Percentiles rank a stretch among this genome's conserved stretches.
These are phyloP conservation scores for Melanogrammus aeglefinus DNA, from an alignment of 2,797 vertebrate genomes.

Conservation along the genomic window DNA sequence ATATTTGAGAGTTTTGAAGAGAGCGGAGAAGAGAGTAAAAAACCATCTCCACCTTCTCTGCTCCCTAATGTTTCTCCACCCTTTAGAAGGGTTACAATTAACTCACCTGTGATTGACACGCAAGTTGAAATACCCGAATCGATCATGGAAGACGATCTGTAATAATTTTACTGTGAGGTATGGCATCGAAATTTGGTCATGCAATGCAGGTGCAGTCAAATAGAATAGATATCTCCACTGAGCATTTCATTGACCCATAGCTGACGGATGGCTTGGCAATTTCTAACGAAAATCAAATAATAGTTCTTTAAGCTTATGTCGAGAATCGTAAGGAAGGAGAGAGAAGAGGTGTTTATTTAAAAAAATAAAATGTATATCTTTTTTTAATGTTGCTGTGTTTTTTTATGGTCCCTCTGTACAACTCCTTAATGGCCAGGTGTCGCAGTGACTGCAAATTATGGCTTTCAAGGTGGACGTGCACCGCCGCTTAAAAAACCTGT, in stretches of 20 bases:
- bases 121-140: not conserved
- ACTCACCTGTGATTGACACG: not conserved
- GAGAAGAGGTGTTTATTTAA: not conserved
- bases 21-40: too few species aligned
- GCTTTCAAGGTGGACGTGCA: not conserved
- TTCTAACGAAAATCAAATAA: not conserved
- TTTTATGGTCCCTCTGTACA: not conserved
- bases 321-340: not conserved
- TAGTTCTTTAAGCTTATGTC: not conserved
- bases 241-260: not conserved
- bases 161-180: not conserved
- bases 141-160: not conserved
- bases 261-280: not conserved
- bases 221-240: not conserved
- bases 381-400: not conserved
- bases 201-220: not conserved
- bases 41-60: too few species aligned
- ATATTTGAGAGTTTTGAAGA: too few species aligned
- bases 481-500: conserved; percentile 48
- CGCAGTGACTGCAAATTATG: not conserved
- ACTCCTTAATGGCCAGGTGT: not conserved
- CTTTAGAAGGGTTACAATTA: not conserved
- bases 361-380: not conserved
- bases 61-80: too few species aligned
- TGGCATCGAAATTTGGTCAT: not conserved